Evolutionary conservation across 2,888 invertebrate species (phyloP).

Genomic region (Synanthedon myopaeformis): DNA sequence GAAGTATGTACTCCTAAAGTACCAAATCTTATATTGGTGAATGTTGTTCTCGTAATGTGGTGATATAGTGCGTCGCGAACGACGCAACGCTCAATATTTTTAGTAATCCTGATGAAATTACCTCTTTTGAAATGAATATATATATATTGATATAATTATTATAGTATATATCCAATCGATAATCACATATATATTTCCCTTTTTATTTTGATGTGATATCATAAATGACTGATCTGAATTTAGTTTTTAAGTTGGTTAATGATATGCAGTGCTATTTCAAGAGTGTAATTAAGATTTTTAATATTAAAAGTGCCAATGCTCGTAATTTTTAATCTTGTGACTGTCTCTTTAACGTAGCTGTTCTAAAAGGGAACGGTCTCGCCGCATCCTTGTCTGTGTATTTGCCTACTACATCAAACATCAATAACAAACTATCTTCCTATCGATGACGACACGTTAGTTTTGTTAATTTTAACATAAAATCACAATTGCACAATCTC

Average conservation of each 20-base stretch:
- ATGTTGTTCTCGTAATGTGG: conserved; percentile 67
- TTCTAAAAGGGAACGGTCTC: conserved; percentile 14
- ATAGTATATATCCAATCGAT: conserved; percentile 65
- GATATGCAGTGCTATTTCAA: conserved; percentile 70
- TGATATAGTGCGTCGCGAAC: conserved; percentile 64
- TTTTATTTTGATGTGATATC: conserved; percentile 74
- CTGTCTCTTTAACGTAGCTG: conserved; percentile 61
- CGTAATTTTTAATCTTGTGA: conserved; percentile 67
- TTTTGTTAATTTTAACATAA: conserved; percentile 38
- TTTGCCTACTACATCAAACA: conserved; percentile 25
- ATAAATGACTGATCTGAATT: conserved; percentile 74
- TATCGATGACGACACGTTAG: conserved; percentile 29
- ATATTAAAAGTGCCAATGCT: conserved; percentile 73
- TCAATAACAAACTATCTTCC: conserved; percentile 44
- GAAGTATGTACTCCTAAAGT: conserved; percentile 48
- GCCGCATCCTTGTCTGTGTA: conserved; percentile 21
- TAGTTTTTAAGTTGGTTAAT: conserved; percentile 72
- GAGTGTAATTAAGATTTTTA: conserved; percentile 65
- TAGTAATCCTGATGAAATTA: conserved; percentile 70
- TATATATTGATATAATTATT: conserved; percentile 24
- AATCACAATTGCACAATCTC: conserved; percentile 68
- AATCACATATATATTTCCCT: conserved; percentile 70
- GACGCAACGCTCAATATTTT: conserved; percentile 71
- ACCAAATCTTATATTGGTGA: conserved; percentile 66
- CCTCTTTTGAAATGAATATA: conserved; percentile 69